Evolutionary conservation across 1,140 invertebrate species (phyloP).

Genomic region (Zaprionus gabonicus): DNA sequence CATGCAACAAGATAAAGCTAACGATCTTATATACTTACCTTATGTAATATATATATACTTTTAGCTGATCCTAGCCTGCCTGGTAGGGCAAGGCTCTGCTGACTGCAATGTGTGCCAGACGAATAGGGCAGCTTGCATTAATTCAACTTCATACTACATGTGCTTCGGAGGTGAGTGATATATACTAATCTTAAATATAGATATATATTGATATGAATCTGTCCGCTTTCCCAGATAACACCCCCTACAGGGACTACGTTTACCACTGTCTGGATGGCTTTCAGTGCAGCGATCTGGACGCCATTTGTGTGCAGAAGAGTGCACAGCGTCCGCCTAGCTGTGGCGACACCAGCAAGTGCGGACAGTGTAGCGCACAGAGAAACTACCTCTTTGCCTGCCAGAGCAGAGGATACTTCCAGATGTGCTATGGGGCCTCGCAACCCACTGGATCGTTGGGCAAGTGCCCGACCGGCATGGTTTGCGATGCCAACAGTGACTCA

Average conservation of each 20-base stretch:
- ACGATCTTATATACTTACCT: background rate
- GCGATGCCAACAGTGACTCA: conserved; percentile 64
- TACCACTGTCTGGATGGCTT: conserved; percentile 72
- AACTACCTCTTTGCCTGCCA: conserved; percentile 76
- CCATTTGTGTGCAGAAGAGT: conserved; percentile 74
- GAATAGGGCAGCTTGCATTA: conserved; percentile 74
- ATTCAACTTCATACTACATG: conserved; percentile 76
- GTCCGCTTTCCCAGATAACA: conserved; percentile 27
- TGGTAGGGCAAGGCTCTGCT: conserved; percentile 28
- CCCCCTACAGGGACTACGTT: conserved; percentile 51
- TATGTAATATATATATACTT: no score
- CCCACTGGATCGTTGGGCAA: conserved; percentile 62
- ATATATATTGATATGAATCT: no score
- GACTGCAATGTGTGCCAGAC: conserved; percentile 75
- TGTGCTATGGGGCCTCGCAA: conserved; percentile 74
- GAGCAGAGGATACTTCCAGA: conserved; percentile 72
- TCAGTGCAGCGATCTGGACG: conserved; percentile 64
- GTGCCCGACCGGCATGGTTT: conserved; percentile 65
- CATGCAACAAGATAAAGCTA: background rate
- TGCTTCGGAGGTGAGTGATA: conserved; percentile 70
- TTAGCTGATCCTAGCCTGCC: conserved; percentile 36
- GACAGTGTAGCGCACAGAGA: conserved; percentile 67
- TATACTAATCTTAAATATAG: no score
- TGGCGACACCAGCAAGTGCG: conserved; percentile 73
- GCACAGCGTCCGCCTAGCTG: conserved; percentile 67